Evolutionary conservation across 2,888 invertebrate genomes (phyloP), one percentile per base, ranked within the genome.

Genomic region (Epiblema foenella): DNA sequence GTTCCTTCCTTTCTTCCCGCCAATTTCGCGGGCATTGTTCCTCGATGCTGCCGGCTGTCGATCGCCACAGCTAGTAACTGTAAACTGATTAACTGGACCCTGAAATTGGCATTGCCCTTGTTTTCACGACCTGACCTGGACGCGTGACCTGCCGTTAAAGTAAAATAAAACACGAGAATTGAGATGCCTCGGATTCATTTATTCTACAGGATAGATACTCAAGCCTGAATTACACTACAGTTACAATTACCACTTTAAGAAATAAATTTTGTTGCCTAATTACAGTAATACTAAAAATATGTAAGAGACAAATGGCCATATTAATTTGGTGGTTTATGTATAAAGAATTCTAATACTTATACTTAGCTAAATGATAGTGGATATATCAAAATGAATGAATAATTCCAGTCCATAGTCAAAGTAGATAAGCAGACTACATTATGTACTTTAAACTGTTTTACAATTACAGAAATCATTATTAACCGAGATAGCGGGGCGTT

Each of bases 101-200:
- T 93, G 93, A 93, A 93, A 93, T 93, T 89, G 90, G 85, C 90
- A 89, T 88, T 89, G 92, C 86, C 90, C 92, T 90, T 90, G 89
- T 91, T 92, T 83, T 76, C 59, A 73, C 77, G 77, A 79, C 74
- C 74, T 84, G 85, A 88, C 86, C 84, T 81, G 83, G 76, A 81
- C 79, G 71, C 73, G 74, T 81, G 85, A 85, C 83, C 82, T 82
- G 84, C 84, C 85, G 81, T 80, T 74, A 75, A 76, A 74, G 75
- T 42, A 12, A 52, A 33, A 11, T 51, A 15, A 17, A 10, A 56
- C 17, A 33, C 10, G 29, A n/a, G 2, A 57, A 42, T 42, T 33
- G 8, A 58, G 18, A 18, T 51, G 18, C 7, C 10, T 18, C 12
- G 20, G 2, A 24, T 20, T 59, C 42, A 0, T 29, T 46, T 56